Conservation (phyloP, 2,797 vertebrate genomes). For the Tauraco hartlaubi region DNA sequence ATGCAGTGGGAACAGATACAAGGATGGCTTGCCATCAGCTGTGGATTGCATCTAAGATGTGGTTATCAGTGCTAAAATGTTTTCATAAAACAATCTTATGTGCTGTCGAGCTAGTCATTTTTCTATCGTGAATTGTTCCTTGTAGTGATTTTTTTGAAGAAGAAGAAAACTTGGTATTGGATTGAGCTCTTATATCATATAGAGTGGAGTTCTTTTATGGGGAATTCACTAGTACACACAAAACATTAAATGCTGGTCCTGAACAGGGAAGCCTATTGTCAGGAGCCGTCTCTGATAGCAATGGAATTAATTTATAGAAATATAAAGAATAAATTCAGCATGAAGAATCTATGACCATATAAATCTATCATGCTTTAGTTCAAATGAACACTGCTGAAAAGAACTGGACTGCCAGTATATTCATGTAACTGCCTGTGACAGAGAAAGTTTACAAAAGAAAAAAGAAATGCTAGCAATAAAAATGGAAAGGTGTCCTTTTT, state of each 20-base stretch:
- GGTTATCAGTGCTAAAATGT: slow-evolving; percentile 72
- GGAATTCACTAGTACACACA: slow-evolving; percentile 18
- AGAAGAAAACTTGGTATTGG: not conserved
- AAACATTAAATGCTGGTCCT: slow-evolving; percentile 54
- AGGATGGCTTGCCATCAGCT: slow-evolving; percentile 54
- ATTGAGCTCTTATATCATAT: slow-evolving; percentile 7
- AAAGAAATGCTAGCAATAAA: slow-evolving; percentile 41
- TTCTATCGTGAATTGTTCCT: slow-evolving; percentile 62
- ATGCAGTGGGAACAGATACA: slow-evolving; percentile 43
- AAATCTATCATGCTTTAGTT: slow-evolving; percentile 65
- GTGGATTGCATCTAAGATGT: slow-evolving; percentile 57
- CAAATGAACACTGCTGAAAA: slow-evolving; percentile 65
- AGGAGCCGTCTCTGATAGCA: slow-evolving; percentile 39
- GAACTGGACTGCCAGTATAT: slow-evolving; percentile 58
- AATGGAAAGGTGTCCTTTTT: slow-evolving; percentile 56
- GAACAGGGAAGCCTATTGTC: slow-evolving; percentile 41
- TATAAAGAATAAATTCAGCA: slow-evolving; percentile 72
- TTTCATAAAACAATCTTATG: slow-evolving; percentile 73
- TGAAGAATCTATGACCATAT: slow-evolving; percentile 53
- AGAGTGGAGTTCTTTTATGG: slow-evolving; percentile 7
- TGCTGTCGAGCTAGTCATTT: slow-evolving; percentile 63
- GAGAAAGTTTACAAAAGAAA: slow-evolving; percentile 59
- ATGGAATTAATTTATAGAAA: slow-evolving; percentile 73
- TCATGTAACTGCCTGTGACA: slow-evolving; percentile 36
- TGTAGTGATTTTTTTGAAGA: not conserved